Conservation (phyloP, 1,140 invertebrate species). For the Ladona fulva region DNA sequence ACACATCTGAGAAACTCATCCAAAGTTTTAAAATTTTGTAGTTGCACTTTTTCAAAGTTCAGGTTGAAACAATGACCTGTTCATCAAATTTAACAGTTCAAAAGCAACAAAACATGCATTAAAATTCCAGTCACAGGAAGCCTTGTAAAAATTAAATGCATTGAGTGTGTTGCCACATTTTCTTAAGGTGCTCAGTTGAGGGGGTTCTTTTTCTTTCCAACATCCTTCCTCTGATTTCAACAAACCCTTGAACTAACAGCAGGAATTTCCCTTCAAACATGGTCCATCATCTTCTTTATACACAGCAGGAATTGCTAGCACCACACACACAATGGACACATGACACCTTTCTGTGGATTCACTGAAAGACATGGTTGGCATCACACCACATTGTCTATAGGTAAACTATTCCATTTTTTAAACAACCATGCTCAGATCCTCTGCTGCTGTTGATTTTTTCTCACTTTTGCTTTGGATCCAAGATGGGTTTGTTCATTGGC, state of each 20-base stretch:
- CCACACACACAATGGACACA: not conserved
- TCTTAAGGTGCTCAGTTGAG: not conserved
- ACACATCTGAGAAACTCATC: no score
- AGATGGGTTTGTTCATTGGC: constrained; percentile 4
- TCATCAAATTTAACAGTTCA: not conserved
- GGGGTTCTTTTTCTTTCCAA: no score
- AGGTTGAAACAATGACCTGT: not conserved
- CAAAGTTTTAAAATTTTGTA: no score
- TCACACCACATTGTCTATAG: not conserved
- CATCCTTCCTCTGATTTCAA: no score
- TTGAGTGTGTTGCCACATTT: not conserved
- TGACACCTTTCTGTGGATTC: not conserved
- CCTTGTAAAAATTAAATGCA: not conserved
- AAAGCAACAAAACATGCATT: not conserved
- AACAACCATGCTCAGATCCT: not conserved
- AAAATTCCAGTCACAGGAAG: not conserved
- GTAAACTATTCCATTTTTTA: not conserved
- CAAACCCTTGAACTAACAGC: no score
- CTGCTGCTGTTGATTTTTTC: not conserved
- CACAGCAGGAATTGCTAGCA: not conserved
- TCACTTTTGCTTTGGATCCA: constrained; percentile 1
- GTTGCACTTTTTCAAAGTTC: no score
- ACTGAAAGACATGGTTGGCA: not conserved
- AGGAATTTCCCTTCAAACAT: no score
- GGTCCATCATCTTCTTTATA: not conserved